These are phyloP conservation scores for Rhabditoides inermis DNA, from an alignment of 2,888 invertebrate species.

Conservation along the genomic window DNA sequence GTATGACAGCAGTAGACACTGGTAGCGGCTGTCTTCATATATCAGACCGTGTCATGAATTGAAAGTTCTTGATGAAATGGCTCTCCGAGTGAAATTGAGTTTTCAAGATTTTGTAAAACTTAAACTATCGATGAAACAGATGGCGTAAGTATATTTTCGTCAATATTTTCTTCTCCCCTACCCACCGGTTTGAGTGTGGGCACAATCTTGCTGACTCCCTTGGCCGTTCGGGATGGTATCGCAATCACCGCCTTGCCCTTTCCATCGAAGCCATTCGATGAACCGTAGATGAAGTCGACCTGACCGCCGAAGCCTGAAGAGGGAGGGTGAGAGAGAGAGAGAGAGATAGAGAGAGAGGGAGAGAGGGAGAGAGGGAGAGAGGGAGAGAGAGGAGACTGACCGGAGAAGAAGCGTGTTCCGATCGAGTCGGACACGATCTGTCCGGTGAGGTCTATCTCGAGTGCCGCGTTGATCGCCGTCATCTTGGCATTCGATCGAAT, in stretches of 20 bases:
- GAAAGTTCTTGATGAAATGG: no score
- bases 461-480: slow-evolving; percentile 92
- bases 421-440: slow-evolving; percentile 89
- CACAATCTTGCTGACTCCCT: slow-evolving; percentile 75
- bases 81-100: no score
- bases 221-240: slow-evolving; percentile 71
- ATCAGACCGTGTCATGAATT: no score
- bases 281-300: slow-evolving; percentile 84
- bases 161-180: no score
- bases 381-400: slow-evolving; percentile 47
- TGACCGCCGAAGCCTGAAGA: slow-evolving; percentile 77
- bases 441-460: slow-evolving; percentile 86
- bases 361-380: no score
- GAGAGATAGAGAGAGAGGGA: no score
- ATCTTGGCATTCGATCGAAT: slow-evolving; percentile 65
- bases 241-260: slow-evolving; percentile 77
- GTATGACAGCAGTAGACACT: no score
- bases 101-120: no score
- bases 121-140: no score
- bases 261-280: slow-evolving; percentile 75
- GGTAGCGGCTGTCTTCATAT: no score
- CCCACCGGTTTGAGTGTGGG: slow-evolving; percentile 68
- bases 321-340: neutral
- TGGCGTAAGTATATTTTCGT: no score
- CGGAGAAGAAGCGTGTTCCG: slow-evolving; percentile 67